phyloP scores from a whole-genome alignment of 2,888 invertebrate genomes.

The Drosophila fungiperda region DNA sequence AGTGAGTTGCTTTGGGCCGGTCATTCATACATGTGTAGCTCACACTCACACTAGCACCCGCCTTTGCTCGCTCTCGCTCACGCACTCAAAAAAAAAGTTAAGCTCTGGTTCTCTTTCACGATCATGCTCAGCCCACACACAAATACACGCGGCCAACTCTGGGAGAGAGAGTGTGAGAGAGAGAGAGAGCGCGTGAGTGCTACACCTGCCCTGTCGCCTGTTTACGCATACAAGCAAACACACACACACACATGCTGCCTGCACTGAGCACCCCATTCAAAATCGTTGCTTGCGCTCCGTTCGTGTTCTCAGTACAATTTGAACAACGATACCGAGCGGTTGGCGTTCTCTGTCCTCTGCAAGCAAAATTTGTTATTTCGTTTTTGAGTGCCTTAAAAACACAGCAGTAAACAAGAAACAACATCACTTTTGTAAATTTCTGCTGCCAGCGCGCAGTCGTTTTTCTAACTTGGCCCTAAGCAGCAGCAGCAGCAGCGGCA shows the following conservation, averaged over 20 bases:
- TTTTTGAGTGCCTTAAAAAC: conserved; percentile 46
- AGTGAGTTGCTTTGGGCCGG: conserved; percentile 18
- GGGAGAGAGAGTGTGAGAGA: conserved; percentile 14
- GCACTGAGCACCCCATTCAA: conserved; percentile 50
- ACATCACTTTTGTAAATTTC: conserved; percentile 66
- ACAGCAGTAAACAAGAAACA: conserved; percentile 37
- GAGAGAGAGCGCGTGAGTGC: neutral
- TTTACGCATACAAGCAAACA: conserved; percentile 23
- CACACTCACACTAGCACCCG: conserved; percentile 23
- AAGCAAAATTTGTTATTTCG: conserved; percentile 49
- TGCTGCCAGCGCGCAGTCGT: conserved; percentile 65
- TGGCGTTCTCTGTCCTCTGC: conserved; percentile 67
- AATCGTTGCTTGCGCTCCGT: conserved; percentile 63
- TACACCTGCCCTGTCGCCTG: conserved; percentile 47
- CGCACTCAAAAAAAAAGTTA: conserved; percentile 38
- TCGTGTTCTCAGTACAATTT: conserved; percentile 79
- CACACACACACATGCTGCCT: conserved; percentile 4
- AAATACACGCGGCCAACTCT: neutral
- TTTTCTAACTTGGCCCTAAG: conserved; percentile 70
- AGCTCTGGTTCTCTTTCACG: conserved; percentile 40
- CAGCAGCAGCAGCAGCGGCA: conserved; percentile 48
- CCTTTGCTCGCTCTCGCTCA: conserved; percentile 37
- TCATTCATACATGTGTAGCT: conserved; percentile 44
- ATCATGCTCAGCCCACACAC: conserved; percentile 40
- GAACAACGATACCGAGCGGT: conserved; percentile 84